Evolutionary conservation across 2,113 vertebrate genomes (phyloP).

Genomic region (Spheniscus mendiculus): DNA sequence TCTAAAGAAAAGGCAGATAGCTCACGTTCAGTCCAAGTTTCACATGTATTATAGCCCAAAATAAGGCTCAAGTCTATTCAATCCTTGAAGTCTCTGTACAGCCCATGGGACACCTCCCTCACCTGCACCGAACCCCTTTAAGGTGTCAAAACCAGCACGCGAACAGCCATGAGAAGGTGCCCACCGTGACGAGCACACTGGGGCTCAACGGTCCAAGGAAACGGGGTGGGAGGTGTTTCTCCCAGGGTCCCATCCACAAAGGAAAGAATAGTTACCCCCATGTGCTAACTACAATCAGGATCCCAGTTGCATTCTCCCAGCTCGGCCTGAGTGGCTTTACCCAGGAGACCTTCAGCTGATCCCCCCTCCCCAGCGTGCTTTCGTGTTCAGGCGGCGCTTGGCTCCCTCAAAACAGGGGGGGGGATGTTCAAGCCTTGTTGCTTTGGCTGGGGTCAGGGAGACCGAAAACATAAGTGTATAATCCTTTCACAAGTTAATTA

Average conservation of each 20-base stretch:
- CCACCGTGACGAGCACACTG: accelerated
- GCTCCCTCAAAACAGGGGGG: accelerated
- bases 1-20: neutral
- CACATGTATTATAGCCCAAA: neutral
- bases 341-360: neutral
- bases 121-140: accelerated
- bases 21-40: neutral
- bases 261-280: neutral
- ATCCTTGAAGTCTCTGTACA: neutral
- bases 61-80: accelerated
- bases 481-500: constrained; percentile 55
- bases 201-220: neutral
- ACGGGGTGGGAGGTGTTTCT: accelerated
- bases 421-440: neutral
- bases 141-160: accelerated
- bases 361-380: neutral
- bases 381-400: accelerated
- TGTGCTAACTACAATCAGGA: accelerated
- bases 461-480: constrained; percentile 3
- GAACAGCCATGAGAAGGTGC: neutral
- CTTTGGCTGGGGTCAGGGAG: neutral
- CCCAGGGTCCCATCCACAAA: neutral
- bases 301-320: neutral
- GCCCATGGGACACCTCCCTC: neutral
- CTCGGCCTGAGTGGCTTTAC: accelerated